phyloP scores from a whole-genome alignment of 2,113 vertebrate genomes.

The Cebidichthys violaceus region DNA sequence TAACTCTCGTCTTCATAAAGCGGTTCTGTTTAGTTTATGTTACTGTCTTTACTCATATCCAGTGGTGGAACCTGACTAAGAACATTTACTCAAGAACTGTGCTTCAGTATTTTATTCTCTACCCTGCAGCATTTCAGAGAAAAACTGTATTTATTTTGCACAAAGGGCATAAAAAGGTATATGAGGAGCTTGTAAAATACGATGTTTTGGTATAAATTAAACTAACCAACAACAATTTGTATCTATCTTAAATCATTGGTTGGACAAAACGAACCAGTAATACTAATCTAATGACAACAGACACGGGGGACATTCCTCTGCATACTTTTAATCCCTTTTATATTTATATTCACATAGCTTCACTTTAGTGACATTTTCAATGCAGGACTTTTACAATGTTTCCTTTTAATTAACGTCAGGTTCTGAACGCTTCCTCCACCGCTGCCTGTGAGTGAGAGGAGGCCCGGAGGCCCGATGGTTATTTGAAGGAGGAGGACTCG shows the following conservation, averaged over 20 bases:
- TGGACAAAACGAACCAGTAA: neutral
- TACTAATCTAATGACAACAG: neutral
- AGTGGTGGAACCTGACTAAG: too few species aligned
- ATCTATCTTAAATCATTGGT: neutral
- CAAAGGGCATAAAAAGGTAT: neutral
- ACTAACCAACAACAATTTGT: neutral
- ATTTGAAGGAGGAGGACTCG: constrained; percentile 5
- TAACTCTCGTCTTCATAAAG: neutral
- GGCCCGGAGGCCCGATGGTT: neutral
- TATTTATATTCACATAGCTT: neutral
- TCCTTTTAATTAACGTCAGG: neutral
- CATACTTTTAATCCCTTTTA: neutral
- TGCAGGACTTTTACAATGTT: neutral
- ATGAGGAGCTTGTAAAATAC: neutral
- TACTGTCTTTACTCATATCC: neutral
- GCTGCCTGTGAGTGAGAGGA: neutral
- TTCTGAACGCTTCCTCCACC: neutral
- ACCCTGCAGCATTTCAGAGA: too few species aligned
- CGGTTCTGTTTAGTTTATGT: neutral
- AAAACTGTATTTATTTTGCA: too few species aligned
- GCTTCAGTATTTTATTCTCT: too few species aligned
- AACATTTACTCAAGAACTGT: too few species aligned
- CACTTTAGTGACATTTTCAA: neutral
- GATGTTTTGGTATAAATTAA: neutral
- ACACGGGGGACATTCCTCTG: neutral